These are phyloP conservation scores for Rhagonycha fulva DNA, from an alignment of 2,888 invertebrate genomes.

Conservation along the genomic window DNA sequence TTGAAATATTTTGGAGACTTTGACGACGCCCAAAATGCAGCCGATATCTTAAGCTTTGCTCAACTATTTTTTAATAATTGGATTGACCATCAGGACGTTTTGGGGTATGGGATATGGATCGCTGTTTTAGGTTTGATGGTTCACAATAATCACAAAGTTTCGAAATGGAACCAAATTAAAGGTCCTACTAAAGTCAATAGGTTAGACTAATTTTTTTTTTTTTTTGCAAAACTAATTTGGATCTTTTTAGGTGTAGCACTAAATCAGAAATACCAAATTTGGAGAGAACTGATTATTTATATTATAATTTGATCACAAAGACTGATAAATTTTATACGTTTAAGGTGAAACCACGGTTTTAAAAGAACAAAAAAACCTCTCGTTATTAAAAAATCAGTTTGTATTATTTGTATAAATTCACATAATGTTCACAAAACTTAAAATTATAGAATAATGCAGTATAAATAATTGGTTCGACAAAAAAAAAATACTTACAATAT, in stretches of 20 bases:
- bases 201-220: slow-evolving; percentile 32
- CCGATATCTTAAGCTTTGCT: slow-evolving; percentile 70
- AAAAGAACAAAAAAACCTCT: neutral
- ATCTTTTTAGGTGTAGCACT: slow-evolving; percentile 19
- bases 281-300: slow-evolving; percentile 41
- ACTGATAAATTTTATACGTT: slow-evolving; percentile 37
- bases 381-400: neutral
- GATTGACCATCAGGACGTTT: slow-evolving; percentile 57
- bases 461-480: neutral
- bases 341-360: neutral
- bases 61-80: slow-evolving; percentile 70
- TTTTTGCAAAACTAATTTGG: neutral
- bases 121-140: slow-evolving; percentile 74
- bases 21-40: slow-evolving; percentile 64
- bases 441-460: neutral
- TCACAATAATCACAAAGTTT: slow-evolving; percentile 67
- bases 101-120: slow-evolving; percentile 63
- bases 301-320: slow-evolving; percentile 44
- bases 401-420: neutral
- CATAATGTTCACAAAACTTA: neutral
- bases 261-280: slow-evolving; percentile 17
- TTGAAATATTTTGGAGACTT: slow-evolving; percentile 69
- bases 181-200: slow-evolving; percentile 52
- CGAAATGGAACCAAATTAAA: slow-evolving; percentile 75
- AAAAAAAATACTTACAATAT: neutral